Conservation (phyloP, 2,888 invertebrate species). For the Bombyx huttoni region DNA sequence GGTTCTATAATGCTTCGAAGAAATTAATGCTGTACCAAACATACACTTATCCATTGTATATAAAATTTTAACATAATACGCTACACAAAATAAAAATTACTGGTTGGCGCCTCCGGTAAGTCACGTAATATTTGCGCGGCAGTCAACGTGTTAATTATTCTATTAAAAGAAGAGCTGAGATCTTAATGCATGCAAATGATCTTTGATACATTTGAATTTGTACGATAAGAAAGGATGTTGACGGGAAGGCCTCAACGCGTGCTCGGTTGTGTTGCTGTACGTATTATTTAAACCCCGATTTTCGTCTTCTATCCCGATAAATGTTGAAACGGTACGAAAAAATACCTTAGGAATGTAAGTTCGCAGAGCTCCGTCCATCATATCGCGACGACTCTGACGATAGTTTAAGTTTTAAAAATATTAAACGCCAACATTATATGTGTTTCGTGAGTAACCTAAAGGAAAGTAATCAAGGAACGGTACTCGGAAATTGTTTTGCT, state of each 20-base stretch:
- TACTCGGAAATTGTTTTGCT: background rate
- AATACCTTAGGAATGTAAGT: background rate
- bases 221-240: background rate
- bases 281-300: background rate
- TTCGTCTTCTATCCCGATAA: background rate
- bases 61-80: no score
- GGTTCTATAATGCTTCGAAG: no score
- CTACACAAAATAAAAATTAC: no score
- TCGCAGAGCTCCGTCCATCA: background rate
- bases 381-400: background rate
- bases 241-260: background rate
- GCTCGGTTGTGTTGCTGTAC: background rate
- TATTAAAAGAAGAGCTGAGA: background rate
- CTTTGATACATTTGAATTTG: background rate
- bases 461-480: background rate
- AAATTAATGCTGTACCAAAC: no score
- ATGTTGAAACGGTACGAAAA: background rate
- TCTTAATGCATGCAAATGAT: background rate
- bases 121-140: no score
- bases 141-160: no score
- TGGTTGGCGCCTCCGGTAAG: no score
- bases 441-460: background rate
- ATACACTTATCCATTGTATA: no score
- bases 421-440: background rate
- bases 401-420: background rate